These are phyloP conservation scores for Leucoraja erinaceus DNA, from an alignment of 2,113 vertebrate species.

Conservation along the genomic window DNA sequence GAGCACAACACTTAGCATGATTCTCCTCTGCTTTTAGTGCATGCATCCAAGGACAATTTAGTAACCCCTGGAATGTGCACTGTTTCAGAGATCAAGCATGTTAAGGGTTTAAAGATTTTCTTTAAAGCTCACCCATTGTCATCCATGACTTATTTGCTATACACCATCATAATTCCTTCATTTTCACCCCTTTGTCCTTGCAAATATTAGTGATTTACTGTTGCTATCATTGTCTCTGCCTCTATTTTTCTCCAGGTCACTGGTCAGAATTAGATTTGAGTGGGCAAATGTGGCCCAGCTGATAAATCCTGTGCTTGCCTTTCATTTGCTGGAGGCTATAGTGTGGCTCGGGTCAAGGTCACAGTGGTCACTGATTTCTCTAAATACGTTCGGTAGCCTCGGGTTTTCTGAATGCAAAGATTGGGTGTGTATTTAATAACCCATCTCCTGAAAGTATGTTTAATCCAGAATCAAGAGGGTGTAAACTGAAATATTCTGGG, in stretches of 20 bases:
- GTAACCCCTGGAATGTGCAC: not conserved
- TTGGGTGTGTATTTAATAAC: slow-evolving; percentile 41
- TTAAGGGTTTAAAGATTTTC: slow-evolving; percentile 21
- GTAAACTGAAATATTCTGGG: not conserved
- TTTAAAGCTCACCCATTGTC: not conserved
- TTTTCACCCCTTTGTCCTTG: slow-evolving; percentile 43
- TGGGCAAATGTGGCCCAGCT: slow-evolving; percentile 43
- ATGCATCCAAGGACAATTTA: no score
- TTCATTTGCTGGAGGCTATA: slow-evolving; percentile 46
- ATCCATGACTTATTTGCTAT: slow-evolving; percentile 11
- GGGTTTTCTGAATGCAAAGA: slow-evolving; percentile 41
- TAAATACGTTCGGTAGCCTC: slow-evolving; percentile 43
- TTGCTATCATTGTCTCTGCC: slow-evolving; percentile 16
- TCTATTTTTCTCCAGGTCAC: slow-evolving; percentile 46
- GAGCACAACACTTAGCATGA: no score
- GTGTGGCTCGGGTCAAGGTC: slow-evolving; percentile 49
- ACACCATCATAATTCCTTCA: slow-evolving; percentile 29
- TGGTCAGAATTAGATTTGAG: slow-evolving; percentile 47
- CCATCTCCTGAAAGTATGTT: slow-evolving; percentile 7
- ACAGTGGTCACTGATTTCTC: slow-evolving; percentile 40
- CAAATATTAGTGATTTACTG: slow-evolving; percentile 43
- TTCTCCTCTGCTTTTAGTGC: no score
- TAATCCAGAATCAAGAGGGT: not conserved
- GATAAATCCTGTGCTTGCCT: slow-evolving; percentile 46
- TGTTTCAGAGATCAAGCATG: slow-evolving; percentile 2